Percentiles rank a stretch among this genome's conserved stretches.
These are phyloP conservation scores for Sinohyriopsis cumingii DNA, from an alignment of 2,888 invertebrate genomes.

Conservation along the genomic window DNA sequence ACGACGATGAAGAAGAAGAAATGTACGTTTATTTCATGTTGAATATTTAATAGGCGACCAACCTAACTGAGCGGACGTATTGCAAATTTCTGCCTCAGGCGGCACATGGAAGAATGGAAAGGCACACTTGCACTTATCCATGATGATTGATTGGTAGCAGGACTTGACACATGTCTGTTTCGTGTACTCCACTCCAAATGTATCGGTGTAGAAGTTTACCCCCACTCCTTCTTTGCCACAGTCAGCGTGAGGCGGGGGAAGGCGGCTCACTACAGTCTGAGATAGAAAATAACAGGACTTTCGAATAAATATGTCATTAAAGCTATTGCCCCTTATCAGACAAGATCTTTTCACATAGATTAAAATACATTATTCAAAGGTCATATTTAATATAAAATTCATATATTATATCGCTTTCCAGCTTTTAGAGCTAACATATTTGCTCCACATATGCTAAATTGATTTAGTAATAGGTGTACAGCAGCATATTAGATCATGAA, in stretches of 20 bases:
- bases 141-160: conserved; percentile 66
- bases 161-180: conserved; percentile 70
- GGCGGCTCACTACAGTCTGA: conserved; percentile 55
- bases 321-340: too few relatives aligned
- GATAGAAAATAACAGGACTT: not conserved
- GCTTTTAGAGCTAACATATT: too few relatives aligned
- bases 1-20: not conserved
- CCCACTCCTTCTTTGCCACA: conserved; percentile 49
- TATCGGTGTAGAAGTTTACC: conserved; percentile 32
- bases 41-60: not conserved
- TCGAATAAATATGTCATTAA: too few relatives aligned
- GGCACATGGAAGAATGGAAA: conserved; percentile 44
- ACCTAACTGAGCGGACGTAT: conserved; percentile 31
- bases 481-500: too few relatives aligned
- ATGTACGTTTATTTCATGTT: not conserved
- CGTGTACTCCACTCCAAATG: conserved; percentile 49
- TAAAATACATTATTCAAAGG: too few relatives aligned
- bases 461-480: too few relatives aligned
- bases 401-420: too few relatives aligned
- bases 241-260: conserved; percentile 66
- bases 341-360: too few relatives aligned
- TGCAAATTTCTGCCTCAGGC: conserved; percentile 34
- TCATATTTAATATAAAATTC: too few relatives aligned
- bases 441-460: too few relatives aligned
- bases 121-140: conserved; percentile 64